Base-by-base conservation (phyloP, 2,888 invertebrate species). In the Drosophila sordidula region DNA sequence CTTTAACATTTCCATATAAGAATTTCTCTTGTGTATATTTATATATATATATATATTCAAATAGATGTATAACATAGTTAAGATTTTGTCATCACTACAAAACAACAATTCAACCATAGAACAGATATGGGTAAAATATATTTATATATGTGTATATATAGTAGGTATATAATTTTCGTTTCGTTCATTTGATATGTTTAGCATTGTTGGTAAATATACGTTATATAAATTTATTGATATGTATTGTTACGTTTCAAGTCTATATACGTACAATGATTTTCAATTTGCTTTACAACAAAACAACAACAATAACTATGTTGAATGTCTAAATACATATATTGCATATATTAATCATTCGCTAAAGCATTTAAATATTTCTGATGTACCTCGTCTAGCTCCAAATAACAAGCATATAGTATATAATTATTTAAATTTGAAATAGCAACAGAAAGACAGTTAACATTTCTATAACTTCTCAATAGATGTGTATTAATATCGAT, bases 211-310 rank as follows among this genome's bases (percentile, higher is more conserved):
- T 72, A 59, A 63, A 63, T 61, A 63, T 61, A 65, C 45, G 22
- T 54, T 72, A 46, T 82, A 67, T 81, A 80, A 76, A 63, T 75
- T 80, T 81, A 75, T 81, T 87, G 89, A 91, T 90, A 89, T 90
- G 89, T 86, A 87, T 90, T 81, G 86, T 89, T 90, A 76, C 75
- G 58, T 69, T 78, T 90, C 87, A 91, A 90, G 91, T 90, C 90
- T 91, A 87, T 90, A 75, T 71, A 80, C 76, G 70, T 70, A 75
- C 50, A 61, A 67, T 64, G 72, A 80, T 88, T 80, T 65, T 62
- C 32, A 65, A 62, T 66, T 44, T 58, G 57, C 18, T 66, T 56
- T 59, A 52, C 25, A 51, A 39, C 18, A 46, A 42, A 52, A 47
- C 70, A 66, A 39, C 38, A 73, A 69, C 46, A 42, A 44, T 54